Evolutionary conservation across 2,113 vertebrate genomes (phyloP).

Genomic region (Raja brachyura): DNA sequence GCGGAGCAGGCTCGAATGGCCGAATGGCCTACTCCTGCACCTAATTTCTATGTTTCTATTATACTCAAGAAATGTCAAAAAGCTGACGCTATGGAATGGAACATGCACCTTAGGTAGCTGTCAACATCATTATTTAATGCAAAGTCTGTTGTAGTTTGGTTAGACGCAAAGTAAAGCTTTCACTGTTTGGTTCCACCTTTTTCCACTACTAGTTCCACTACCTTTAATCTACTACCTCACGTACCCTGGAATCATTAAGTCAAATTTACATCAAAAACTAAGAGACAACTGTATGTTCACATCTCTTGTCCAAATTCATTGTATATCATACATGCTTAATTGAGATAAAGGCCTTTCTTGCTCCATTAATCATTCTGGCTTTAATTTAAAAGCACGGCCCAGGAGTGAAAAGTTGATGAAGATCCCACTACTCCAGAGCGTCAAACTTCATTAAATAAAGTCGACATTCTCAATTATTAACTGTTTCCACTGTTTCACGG

Average conservation of each 20-base stretch:
- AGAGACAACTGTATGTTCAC: not conserved
- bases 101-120: not conserved
- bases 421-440: too few relatives aligned
- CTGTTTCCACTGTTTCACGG: not conserved
- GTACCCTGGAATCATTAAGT: not conserved
- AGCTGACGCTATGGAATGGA: not conserved
- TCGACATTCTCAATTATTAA: not conserved
- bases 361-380: not conserved
- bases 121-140: not conserved
- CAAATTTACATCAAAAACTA: too few relatives aligned
- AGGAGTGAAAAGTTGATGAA: not conserved
- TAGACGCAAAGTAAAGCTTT: not conserved
- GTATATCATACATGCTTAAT: not conserved
- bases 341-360: not conserved
- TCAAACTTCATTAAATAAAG: not conserved
- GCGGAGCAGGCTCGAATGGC: too few relatives aligned
- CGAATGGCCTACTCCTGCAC: too few relatives aligned
- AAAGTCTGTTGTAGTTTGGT: not conserved
- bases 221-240: not conserved
- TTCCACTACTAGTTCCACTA: not conserved
- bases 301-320: not conserved
- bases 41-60: too few relatives aligned
- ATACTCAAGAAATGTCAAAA: not conserved
- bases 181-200: too few relatives aligned
- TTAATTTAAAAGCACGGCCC: not conserved